Conservation (phyloP, 2,797 vertebrate species). For the Myripristis jacobus region DNA sequence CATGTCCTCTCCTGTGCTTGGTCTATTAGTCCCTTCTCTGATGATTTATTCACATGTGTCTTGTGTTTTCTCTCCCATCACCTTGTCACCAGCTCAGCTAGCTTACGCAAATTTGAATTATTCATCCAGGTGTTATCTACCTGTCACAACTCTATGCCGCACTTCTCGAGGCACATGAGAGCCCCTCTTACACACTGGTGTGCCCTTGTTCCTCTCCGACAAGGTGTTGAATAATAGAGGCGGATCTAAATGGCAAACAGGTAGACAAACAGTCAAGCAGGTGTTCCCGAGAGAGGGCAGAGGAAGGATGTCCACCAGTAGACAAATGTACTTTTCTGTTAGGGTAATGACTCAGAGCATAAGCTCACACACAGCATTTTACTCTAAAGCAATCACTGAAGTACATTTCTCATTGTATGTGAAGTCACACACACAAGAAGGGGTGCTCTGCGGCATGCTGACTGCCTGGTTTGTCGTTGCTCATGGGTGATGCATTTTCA, state of each 20-base stretch:
- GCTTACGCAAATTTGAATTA: slow-evolving; percentile 79
- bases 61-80: slow-evolving; percentile 69
- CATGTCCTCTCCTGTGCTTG: slow-evolving; percentile 62
- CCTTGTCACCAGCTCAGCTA: slow-evolving; percentile 66
- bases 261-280: slow-evolving; percentile 58
- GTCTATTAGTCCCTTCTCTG: slow-evolving; percentile 75
- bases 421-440: neutral
- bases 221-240: slow-evolving; percentile 74
- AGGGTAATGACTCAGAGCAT: slow-evolving; percentile 35
- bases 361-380: slow-evolving; percentile 6
- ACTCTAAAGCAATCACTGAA: slow-evolving; percentile 30
- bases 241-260: slow-evolving; percentile 68
- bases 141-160: slow-evolving; percentile 75
- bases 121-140: slow-evolving; percentile 83
- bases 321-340: slow-evolving; percentile 28
- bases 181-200: slow-evolving; percentile 35
- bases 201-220: slow-evolving; percentile 49
- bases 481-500: slow-evolving; percentile 51
- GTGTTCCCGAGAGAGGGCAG: slow-evolving; percentile 54
- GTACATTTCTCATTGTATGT: slow-evolving; percentile 12
- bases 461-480: slow-evolving; percentile 20
- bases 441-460: neutral
- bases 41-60: slow-evolving; percentile 80
- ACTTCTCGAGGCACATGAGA: slow-evolving; percentile 48
- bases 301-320: slow-evolving; percentile 48